A percentile compares a stretch with the other conserved stretches of the same genome.
phyloP scores from a whole-genome alignment of 2,888 invertebrate species.

The Apeira syringaria region DNA sequence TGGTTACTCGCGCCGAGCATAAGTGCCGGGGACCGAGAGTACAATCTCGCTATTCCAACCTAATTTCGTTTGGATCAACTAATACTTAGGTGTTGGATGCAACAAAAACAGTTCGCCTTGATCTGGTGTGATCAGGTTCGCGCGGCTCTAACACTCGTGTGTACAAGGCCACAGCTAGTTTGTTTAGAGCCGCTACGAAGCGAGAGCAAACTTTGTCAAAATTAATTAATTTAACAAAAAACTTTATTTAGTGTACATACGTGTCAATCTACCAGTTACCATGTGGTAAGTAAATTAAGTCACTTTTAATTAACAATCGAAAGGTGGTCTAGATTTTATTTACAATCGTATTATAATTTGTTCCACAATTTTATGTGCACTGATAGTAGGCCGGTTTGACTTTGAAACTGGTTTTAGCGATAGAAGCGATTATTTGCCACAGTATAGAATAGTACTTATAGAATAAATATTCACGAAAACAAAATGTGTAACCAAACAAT shows the following conservation, averaged over 20 bases:
- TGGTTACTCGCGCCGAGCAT: too few species aligned
- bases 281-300: constrained; percentile 41
- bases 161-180: constrained; percentile 25
- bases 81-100: too few species aligned
- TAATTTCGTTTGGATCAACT: too few species aligned
- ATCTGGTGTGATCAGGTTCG: constrained; percentile 40
- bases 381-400: background rate
- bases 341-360: too few species aligned
- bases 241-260: constrained; percentile 13
- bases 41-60: too few species aligned
- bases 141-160: constrained; percentile 19
- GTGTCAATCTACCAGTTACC: too few species aligned
- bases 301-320: background rate
- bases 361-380: too few species aligned
- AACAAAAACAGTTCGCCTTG: constrained; percentile 42
- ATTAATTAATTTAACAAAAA: constrained; percentile 8
- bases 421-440: too few species aligned
- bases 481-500: too few species aligned
- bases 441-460: background rate
- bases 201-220: constrained; percentile 8
- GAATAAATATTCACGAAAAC: background rate
- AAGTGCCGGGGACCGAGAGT: too few species aligned
- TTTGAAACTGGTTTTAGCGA: background rate
- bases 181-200: constrained; percentile 26
- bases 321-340: too few species aligned